These are phyloP conservation scores for Drosophila neonasuta DNA, from an alignment of 2,888 invertebrate species.

Conservation along the genomic window DNA sequence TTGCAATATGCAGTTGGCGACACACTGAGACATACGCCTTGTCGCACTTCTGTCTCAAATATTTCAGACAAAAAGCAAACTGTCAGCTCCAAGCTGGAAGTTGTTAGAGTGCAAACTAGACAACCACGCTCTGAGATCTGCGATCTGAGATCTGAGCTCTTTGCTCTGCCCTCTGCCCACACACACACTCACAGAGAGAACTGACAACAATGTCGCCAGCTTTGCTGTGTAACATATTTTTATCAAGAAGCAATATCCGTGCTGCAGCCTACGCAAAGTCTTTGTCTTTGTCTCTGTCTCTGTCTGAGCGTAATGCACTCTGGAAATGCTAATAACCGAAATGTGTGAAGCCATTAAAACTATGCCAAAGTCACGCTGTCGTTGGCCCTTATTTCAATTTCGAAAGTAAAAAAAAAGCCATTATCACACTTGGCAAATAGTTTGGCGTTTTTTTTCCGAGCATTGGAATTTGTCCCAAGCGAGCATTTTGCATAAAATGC, in stretches of 20 bases:
- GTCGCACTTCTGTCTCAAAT: constrained; percentile 61
- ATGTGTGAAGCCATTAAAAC: constrained; percentile 54
- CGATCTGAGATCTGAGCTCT: constrained; percentile 13
- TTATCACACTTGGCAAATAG: constrained; percentile 59
- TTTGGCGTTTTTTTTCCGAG: constrained; percentile 40
- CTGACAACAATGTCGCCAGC: constrained; percentile 67
- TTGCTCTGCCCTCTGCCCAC: constrained; percentile 37
- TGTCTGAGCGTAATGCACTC: constrained; percentile 4
- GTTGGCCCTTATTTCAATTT: constrained; percentile 57
- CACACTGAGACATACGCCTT: constrained; percentile 41
- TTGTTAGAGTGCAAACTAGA: constrained; percentile 70
- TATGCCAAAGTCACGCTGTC: constrained; percentile 71
- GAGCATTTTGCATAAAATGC: constrained; percentile 64
- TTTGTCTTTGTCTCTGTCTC: constrained; percentile 11
- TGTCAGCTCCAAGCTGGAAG: constrained; percentile 52
- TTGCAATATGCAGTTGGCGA: constrained; percentile 33
- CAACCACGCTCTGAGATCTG: constrained; percentile 48
- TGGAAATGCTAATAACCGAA: constrained; percentile 27
- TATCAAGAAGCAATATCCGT: constrained; percentile 46
- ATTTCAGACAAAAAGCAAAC: constrained; percentile 33
- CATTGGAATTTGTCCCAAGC: constrained; percentile 42
- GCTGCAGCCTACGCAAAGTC: constrained; percentile 44
- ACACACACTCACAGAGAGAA: constrained; percentile 30
- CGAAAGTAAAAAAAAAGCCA: constrained; percentile 43
- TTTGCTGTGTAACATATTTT: constrained; percentile 42